Base-by-base conservation (phyloP, 2,113 vertebrate species). In the Strix aluco region DNA sequence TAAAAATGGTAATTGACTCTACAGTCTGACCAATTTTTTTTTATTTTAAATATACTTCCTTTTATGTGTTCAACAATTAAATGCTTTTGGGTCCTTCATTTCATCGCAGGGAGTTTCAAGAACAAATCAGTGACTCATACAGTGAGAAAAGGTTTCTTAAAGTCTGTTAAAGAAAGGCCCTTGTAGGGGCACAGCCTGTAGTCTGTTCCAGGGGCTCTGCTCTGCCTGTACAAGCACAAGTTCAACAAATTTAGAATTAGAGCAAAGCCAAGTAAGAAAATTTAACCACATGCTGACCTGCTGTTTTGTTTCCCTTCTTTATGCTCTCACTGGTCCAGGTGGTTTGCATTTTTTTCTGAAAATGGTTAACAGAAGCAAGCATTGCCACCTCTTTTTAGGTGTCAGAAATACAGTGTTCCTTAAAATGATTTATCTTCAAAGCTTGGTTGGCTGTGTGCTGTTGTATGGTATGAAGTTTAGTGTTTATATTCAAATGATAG, bases 31-130 rank as follows among this genome's bases (percentile, higher is more conserved):
- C 98, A 98, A 98, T 98, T 99, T 99, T 98, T 98, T 98, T 97
- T 97, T 96, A 96, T 99, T 98, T 98, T 97, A 99, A 98, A 99
- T 99, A 99, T 98, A 99, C 98, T 99, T 99, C 98, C 98, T 99
- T 99, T 99, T 99, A 99, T 98, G 99, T 99, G 99, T 99, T 99
- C 98, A 99, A 98, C 98, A 98, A 99, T 97, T 97, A 95, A 98
- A 94, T 87, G 98, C 55, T 98, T 98, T 98, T 97, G 97, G 98
- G 96, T 98, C 97, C 97, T 98, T 98, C 98, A 98, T 98, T 98
- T 98, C 97, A 94, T 96, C 44, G 8, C 89, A 98, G 73, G 81
- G 91, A 90, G 92, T 94, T 97, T 89, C 83, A 85, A 97, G 97
- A 75, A 73, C 44, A 96, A 94, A 80, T 49, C 77, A 84, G 91